Evolutionary conservation across 2,797 vertebrate species (phyloP).

Genomic region (Sebastes diploproa): DNA sequence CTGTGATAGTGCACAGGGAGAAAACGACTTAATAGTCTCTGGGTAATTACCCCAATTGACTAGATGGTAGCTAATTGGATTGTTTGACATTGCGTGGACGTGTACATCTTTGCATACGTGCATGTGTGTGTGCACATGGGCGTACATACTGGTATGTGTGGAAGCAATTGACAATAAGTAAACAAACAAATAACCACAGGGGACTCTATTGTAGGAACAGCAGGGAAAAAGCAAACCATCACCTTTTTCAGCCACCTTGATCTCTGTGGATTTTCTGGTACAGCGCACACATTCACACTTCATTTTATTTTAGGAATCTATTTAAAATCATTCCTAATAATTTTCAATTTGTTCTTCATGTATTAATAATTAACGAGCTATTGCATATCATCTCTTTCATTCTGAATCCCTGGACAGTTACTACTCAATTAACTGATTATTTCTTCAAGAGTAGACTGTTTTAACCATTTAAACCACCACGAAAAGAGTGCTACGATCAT

Average conservation of each 20-base stretch:
- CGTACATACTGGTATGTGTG: background rate
- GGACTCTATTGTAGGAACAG: constrained; percentile 24
- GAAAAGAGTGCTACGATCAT: background rate
- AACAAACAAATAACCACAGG: constrained; percentile 41
- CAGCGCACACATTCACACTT: background rate
- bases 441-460: background rate
- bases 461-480: background rate
- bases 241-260: background rate
- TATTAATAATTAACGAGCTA: background rate
- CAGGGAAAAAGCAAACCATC: background rate
- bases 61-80: constrained; percentile 71
- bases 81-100: constrained; percentile 60
- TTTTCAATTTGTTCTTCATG: background rate
- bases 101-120: constrained; percentile 14
- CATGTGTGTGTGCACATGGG: background rate
- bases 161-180: constrained; percentile 11
- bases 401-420: background rate
- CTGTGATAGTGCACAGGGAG: constrained; percentile 62
- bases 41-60: constrained; percentile 76
- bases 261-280: background rate
- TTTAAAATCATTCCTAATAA: background rate
- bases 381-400: background rate
- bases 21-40: constrained; percentile 67
- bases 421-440: background rate
- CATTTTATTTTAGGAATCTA: background rate